Evolutionary conservation across 2,888 invertebrate genomes (phyloP).

Genomic region (Aplocera efformata): DNA sequence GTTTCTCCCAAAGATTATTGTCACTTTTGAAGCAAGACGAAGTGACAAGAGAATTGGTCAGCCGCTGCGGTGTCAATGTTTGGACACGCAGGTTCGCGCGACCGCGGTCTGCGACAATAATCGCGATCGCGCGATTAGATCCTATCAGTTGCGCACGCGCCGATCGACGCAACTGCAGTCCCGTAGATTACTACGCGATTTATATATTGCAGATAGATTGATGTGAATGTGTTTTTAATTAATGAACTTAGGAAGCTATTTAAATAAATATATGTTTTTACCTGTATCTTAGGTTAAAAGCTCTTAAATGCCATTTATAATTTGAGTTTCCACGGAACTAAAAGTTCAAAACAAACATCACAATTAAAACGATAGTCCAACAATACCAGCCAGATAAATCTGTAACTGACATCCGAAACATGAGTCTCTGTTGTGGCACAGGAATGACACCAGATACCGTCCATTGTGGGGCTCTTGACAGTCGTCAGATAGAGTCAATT

Average conservation of each 20-base stretch:
- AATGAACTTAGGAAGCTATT: too few relatives aligned
- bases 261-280: too few relatives aligned
- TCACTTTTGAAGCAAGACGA: too few relatives aligned
- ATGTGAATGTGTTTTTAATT: constrained; percentile 37
- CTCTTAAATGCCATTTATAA: too few relatives aligned
- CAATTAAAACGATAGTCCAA: constrained; percentile 20
- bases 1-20: too few relatives aligned
- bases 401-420: constrained; percentile 20
- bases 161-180: constrained; percentile 37
- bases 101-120: constrained; percentile 61
- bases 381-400: constrained; percentile 20
- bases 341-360: constrained; percentile 16
- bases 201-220: constrained; percentile 54
- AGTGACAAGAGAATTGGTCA: constrained; percentile 10
- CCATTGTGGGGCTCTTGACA: constrained; percentile 40
- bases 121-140: constrained; percentile 63
- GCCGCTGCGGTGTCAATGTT: constrained; percentile 53
- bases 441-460: constrained; percentile 28
- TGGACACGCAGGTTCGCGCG: constrained; percentile 58
- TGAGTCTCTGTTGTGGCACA: constrained; percentile 30
- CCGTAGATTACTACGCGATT: constrained; percentile 61
- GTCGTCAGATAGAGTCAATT: constrained; percentile 46
- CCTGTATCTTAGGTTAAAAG: too few relatives aligned
- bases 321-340: neutral
- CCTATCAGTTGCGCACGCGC: constrained; percentile 64